Evolutionary conservation across 1,140 invertebrate genomes (phyloP), one percentile per base, ranked within the genome.

Genomic region (Adoxophyes honmai): DNA sequence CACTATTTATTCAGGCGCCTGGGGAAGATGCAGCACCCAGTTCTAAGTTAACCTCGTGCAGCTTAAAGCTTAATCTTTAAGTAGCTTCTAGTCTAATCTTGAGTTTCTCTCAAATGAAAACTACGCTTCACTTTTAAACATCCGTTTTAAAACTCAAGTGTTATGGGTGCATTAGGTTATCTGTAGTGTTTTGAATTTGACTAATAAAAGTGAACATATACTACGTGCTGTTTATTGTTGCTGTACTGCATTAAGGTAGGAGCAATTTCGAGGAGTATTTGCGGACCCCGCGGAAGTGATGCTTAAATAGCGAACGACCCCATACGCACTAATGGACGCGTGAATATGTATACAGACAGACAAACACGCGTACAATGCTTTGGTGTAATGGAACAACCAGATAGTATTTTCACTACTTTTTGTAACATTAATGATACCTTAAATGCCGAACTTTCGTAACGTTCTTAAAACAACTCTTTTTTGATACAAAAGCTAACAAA

Each of bases 1-100:
- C 42, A 48, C 42, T 48, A 48, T 21, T 48, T 48, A 48, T 48
- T 48, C 42, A 48, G 42, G 42, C 42, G 42, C 42, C 42, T 48
- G 42, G 18, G 42, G 42, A 48, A 33, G 42, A 48, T 18, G 42
- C 42, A 48, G 21, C 21, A 48, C 21, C 34, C 42, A 16, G 42
- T 18, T 48, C n/a, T 48, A 48, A 48, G 18, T 48, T 48, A 16
- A 48, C 42, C 42, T 48, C 42, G 42, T 21, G 16, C 16, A 48
- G 28, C 16, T n/a, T 48, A 5, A 10, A 28, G 42, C 18, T 48
- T 48, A 48, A 48, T 48, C 42, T 48, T 48, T 48, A 48, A 48
- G 42, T 48, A 33, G 42, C 21, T 48, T 48, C 42, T 33, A 48
- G 10, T 28, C 42, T 48, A 48, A 33, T 48, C 42, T 48, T 18